Evolutionary conservation across 2,113 vertebrate genomes (phyloP).

Genomic region (Orcinus orca): DNA sequence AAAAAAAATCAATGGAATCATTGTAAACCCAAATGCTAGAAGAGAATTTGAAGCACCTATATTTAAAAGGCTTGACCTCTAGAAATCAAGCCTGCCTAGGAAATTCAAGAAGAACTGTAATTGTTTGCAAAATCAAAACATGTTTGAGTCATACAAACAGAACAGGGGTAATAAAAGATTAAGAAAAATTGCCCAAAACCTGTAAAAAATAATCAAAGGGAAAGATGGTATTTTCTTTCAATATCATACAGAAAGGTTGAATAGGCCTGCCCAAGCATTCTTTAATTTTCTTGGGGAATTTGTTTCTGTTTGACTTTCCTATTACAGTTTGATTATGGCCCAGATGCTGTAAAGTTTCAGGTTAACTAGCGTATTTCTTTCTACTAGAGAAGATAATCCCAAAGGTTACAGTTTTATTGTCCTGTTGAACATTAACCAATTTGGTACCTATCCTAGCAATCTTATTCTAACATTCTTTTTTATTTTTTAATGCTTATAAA

Average conservation of each 20-base stretch:
- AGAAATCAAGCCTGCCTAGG: not conserved
- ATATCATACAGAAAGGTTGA: not conserved
- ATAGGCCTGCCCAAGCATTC: not conserved
- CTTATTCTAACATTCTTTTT: not conserved
- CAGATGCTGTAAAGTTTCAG: not conserved
- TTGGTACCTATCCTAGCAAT: not conserved
- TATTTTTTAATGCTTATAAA: not conserved
- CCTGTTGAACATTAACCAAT: not conserved
- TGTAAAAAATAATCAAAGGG: not conserved
- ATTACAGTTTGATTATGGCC: not conserved
- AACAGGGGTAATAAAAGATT: not conserved
- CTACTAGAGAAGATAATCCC: not conserved
- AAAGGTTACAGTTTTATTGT: not conserved
- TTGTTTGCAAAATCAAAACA: not conserved
- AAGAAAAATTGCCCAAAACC: not conserved
- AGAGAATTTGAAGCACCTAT: not conserved
- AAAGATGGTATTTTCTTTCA: not conserved
- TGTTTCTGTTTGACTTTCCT: not conserved
- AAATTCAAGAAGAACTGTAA: not conserved
- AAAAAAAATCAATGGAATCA: not conserved
- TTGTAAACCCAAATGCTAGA: not conserved
- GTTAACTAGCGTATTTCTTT: not conserved
- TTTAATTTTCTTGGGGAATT: not conserved
- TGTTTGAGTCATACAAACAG: not conserved
- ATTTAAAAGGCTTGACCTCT: conserved; percentile 7